Conservation (phyloP, 1,140 invertebrate genomes). For the Arctopsyche grandis region DNA sequence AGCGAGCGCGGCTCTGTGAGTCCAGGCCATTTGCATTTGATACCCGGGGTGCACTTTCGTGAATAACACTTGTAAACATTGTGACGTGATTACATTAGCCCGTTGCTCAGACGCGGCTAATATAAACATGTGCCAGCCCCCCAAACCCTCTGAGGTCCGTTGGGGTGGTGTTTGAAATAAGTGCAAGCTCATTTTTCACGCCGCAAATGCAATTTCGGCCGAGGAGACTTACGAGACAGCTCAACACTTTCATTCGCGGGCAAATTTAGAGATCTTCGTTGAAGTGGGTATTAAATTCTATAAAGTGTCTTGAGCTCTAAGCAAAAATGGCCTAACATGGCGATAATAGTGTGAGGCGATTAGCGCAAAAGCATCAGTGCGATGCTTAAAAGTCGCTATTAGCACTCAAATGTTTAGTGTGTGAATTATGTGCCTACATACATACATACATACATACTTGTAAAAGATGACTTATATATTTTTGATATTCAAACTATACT, state of each 20-base stretch:
- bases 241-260: background rate
- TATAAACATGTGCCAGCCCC: background rate
- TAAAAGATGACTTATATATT: no score
- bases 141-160: background rate
- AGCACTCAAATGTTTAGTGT: no score
- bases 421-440: no score
- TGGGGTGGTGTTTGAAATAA: background rate
- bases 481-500: no score
- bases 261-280: background rate
- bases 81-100: conserved; percentile 51
- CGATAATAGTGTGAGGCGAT: no score
- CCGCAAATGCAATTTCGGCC: conserved; percentile 17
- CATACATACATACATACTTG: no score
- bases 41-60: conserved; percentile 44
- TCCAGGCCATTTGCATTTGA: conserved; percentile 49
- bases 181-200: conserved; percentile 4
- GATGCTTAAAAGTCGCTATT: no score
- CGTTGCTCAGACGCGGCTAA: background rate
- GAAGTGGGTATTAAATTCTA: background rate
- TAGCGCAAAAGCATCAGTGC: no score
- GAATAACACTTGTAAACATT: conserved; percentile 53
- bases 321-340: no score
- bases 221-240: conserved; percentile 11
- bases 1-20: conserved; percentile 32
- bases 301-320: no score